Evolutionary conservation across 2,888 invertebrate species (phyloP).

Genomic region (Lapara coniferarum): DNA sequence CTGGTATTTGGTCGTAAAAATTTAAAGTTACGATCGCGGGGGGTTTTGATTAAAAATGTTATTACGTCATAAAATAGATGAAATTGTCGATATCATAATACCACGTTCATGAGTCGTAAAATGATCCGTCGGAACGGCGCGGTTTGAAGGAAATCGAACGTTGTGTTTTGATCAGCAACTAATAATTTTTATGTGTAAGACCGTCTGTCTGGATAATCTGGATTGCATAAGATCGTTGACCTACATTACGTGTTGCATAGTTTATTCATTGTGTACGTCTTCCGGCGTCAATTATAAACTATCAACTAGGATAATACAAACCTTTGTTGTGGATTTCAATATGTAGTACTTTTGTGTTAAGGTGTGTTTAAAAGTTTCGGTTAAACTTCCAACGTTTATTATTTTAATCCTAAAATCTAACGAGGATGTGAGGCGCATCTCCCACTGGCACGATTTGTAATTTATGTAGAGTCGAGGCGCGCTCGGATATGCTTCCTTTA

Average conservation of each 20-base stretch:
- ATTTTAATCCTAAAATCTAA: no score
- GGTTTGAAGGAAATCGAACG: constrained; percentile 30
- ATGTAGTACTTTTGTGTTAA: no score
- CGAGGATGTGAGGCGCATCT: no score
- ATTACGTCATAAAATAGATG: constrained; percentile 35
- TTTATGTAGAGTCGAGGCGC: no score
- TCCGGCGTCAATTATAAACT: not conserved
- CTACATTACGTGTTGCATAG: not conserved
- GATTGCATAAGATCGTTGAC: not conserved
- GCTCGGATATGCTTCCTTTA: no score
- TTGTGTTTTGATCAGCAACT: constrained; percentile 12
- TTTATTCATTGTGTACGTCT: not conserved
- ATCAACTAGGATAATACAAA: not conserved
- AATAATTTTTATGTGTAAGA: constrained; percentile 14
- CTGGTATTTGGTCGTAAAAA: constrained; percentile 41
- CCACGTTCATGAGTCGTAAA: constrained; percentile 35
- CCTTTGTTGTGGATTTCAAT: no score
- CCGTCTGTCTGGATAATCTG: no score
- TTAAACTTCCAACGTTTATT: no score
- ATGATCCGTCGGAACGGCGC: constrained; percentile 20
- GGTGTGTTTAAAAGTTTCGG: no score
- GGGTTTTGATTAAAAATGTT: constrained; percentile 47
- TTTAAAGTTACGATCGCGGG: constrained; percentile 38
- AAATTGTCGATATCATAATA: constrained; percentile 36
- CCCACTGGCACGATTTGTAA: no score